Base-by-base conservation (phyloP, 1,140 invertebrate species). In the Temnothorax nylanderi region DNA sequence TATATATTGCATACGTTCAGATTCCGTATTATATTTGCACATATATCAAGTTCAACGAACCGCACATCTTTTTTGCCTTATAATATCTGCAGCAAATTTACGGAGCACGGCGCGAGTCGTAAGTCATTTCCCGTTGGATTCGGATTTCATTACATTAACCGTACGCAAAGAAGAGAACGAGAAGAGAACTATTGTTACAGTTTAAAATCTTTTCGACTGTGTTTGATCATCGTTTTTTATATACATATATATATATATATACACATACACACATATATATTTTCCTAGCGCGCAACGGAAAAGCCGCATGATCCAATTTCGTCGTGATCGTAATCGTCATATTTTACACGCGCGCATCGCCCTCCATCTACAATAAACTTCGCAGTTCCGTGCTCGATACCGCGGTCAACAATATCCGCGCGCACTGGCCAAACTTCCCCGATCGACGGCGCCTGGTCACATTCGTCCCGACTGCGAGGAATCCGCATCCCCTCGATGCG, bases 341-440 rank as follows among this genome's bases (percentile, higher is more conserved):
- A 84, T 84, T 84, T 84, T 84, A 84, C 62, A 75, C 21, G 32
- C 47, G 67, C 41, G 41, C 54, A 56, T 56, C 69, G 80, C 18
- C 37, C 80, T 49, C 80, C 26, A 75, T 75, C 58, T 84, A 84
- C 54, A 84, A 84, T 84, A 84, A 75, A 84, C 69, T 84, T 84
- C 26, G 54, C 34, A 84, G 80, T 74, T 74, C 67, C 51, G 80
- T 62, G 82, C 47, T 86, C 82, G 69, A 81, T 86, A 76, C 60
- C 87, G 85, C 56, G 67, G 85, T 67, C 74, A 89, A 88, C 88
- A 86, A 89, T 89, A 86, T 88, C 75, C 78, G 62, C 71, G 84
- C 84, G 47, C 87, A 82, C 78, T 87, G 62, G 69, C 88, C 88
- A 88, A 86, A 90, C 86, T 89, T 90, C 62, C 88, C 80, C 56